Base-by-base conservation (phyloP, 2,888 invertebrate genomes). In the Heliconius hortense region DNA sequence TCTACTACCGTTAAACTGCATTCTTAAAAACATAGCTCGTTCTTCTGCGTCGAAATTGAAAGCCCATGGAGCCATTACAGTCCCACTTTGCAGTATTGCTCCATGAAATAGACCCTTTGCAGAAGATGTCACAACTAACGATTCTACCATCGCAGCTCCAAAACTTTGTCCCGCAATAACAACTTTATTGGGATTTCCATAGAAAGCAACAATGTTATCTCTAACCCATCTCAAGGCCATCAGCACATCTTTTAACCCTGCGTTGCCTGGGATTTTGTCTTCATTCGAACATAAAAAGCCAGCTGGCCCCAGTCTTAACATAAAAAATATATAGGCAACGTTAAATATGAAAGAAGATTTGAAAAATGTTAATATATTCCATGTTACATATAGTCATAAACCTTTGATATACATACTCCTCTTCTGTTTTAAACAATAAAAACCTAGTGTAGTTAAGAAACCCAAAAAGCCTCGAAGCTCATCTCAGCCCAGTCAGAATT, bases 161-260 rank as follows among this genome's bases (percentile, higher is more conserved):
- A 90, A 87, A 26, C 93, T 82, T 77, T 93, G 92, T 1, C 94
- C 93, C 0, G 84, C 93, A 8, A 91, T 76, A 7, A 90, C 86
- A 2, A 93, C 87, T 73, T 85, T 87, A 4, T 88, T 80, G 2
- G 93, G 86, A 75, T 90, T 89, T n/a, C 94, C 94, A 75, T 87
- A 85, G 74, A 94, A 94, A 0, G 93, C 93, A 2, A 89, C 84
- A 8, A 93, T 91, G 77, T 93, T 94, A 75, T 94, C 94, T 69
- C 89, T 83, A 3, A 92, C 84, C 94, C 94, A 94, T 64, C 91
- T 83, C 63, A 94, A 77, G 1, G 91, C 93, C 62, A 87, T 73
- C 0, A 93, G 85, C 0, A 89, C 87, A 75, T 94, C 93, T 79
- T 93, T 94, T 0, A 87, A 84, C 2, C 90, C 94, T 3, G 88